These are phyloP conservation scores for Seriola aureovittata DNA, from an alignment of 2,113 vertebrate species.

Conservation along the genomic window DNA sequence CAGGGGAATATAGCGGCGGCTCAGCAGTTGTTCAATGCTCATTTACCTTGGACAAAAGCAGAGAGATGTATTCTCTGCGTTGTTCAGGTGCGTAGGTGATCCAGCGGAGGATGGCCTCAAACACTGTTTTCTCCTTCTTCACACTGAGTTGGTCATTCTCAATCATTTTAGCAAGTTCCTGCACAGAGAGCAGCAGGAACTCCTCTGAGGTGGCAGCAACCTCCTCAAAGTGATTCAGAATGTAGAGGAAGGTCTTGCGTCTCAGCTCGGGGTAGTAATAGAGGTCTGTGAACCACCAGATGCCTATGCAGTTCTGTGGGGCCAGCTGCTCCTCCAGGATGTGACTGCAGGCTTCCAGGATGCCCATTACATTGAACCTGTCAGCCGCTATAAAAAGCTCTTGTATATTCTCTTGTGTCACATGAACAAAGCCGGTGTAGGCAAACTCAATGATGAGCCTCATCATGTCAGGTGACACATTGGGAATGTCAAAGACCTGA, in stretches of 20 bases:
- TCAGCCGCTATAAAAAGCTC: constrained; percentile 84
- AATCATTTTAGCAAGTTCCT: constrained; percentile 84
- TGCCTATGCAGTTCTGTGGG: constrained; percentile 81
- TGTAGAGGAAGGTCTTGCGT: constrained; percentile 83
- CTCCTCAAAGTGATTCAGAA: constrained; percentile 85
- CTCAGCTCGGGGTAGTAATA: constrained; percentile 78
- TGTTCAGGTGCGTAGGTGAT: constrained; percentile 30
- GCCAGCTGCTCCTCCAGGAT: constrained; percentile 86
- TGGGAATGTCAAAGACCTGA: constrained; percentile 17
- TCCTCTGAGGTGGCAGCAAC: constrained; percentile 79
- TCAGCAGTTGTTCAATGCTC: background rate
- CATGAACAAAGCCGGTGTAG: constrained; percentile 54
- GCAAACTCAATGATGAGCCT: constrained; percentile 60
- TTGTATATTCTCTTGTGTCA: constrained; percentile 84
- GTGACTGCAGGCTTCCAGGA: constrained; percentile 82
- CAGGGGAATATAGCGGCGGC: background rate
- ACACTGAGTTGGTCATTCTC: constrained; percentile 62
- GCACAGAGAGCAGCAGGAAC: constrained; percentile 83
- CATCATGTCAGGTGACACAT: constrained; percentile 42
- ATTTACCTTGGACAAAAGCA: constrained; percentile 57
- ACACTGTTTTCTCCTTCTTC: constrained; percentile 43
- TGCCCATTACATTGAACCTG: constrained; percentile 84
- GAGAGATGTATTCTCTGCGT: constrained; percentile 16
- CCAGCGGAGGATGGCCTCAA: constrained; percentile 48
- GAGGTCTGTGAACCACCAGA: constrained; percentile 77